Evolutionary conservation across 2,797 vertebrate species (phyloP), one percentile per base, ranked within the genome.

Genomic region (Mus minutoides): DNA sequence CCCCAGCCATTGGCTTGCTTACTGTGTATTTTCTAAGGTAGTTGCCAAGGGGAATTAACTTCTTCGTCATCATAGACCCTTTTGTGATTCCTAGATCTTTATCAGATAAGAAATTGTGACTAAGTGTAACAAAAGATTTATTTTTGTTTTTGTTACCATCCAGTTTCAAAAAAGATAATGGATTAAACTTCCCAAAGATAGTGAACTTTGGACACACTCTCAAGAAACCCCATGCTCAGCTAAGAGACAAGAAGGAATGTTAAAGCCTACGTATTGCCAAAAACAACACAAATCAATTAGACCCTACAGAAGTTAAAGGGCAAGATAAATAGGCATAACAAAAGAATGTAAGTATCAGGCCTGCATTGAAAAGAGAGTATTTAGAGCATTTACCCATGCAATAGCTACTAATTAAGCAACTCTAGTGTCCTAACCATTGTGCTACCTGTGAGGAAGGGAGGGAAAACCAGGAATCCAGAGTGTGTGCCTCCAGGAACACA

Each of bases 71-170:
- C 94, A 82, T 22, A 90, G 75, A 49, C 75, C 94, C 88, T 62
- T 85, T 56, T 69, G 56, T 87, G 91, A 54, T 92, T 92, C 85
- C 88, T 90, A 86, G 90, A 71, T 82, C 67, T 93, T 93, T 96
- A 86, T 88, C 94, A 86, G 77, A 93, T 90, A 95, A 71, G 75
- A 94, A 96, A 94, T 54, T 31, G 58, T 93, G 75, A 93, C 52
- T 73, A 64, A 95, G 82, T 92, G 64, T 80, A 76, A 79, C 75
- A 77, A 77, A 92, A 91, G 83, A 46, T 73, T 86, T 96, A 75
- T 92, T 86, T 92, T 94, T 82, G 34, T 4, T 94, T 82, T 94
- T 94, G 58, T 91, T 87, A 91, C 49, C 75, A 92, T 91, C 90
- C 67, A 64, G n/a, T 91, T 95, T 92, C 83, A 88, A 75, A 75